Conservation (phyloP, 2,113 vertebrate species). For the Nannospalax galili region DNA sequence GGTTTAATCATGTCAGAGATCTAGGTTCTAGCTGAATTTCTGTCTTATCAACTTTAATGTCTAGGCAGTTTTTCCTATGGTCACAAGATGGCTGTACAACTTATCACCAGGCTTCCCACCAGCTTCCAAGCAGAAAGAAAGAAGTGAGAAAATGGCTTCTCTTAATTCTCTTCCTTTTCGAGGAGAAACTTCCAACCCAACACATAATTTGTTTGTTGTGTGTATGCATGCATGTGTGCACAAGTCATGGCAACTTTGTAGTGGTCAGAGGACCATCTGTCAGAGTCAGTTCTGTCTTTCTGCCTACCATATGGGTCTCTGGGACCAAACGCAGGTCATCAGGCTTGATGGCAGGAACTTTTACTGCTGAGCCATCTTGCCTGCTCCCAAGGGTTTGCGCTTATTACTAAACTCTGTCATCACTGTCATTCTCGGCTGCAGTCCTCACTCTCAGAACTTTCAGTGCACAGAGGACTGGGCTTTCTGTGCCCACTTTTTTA, state of each 20-base stretch:
- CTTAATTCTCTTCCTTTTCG: not conserved
- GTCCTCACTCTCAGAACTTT: not conserved
- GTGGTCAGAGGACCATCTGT: not conserved
- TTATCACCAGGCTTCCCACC: not conserved
- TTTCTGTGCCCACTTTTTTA: not conserved
- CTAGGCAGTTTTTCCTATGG: not conserved
- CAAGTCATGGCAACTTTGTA: no score
- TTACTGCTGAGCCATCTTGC: not conserved
- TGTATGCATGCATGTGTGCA: no score
- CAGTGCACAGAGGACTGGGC: not conserved
- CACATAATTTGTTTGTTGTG: not conserved
- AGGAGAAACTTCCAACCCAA: not conserved
- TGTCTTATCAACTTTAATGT: not conserved
- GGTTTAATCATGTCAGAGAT: not conserved
- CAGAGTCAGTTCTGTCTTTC: not conserved
- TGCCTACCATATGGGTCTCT: not conserved
- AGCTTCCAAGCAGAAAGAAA: not conserved
- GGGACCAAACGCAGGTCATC: not conserved
- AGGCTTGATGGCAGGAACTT: not conserved
- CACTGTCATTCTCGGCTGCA: not conserved
- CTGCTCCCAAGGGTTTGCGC: not conserved
- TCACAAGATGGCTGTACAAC: not conserved
- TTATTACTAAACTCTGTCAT: not conserved
- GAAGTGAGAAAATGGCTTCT: not conserved
- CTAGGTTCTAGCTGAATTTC: not conserved